These are phyloP conservation scores for Dicaeum eximium DNA, from an alignment of 2,113 vertebrate species.

Conservation along the genomic window DNA sequence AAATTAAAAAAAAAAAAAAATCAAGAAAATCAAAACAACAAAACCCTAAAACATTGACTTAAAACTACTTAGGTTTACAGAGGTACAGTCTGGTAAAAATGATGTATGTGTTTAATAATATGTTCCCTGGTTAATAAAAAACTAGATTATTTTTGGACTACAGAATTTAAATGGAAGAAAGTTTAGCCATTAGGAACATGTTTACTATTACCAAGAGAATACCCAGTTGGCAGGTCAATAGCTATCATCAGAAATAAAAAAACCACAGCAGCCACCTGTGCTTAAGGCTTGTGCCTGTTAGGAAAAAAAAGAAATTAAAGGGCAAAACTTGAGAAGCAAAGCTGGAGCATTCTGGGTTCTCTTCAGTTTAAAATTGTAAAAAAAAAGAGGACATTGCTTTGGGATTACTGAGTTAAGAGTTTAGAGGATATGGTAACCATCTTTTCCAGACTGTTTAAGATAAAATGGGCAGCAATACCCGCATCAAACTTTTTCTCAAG, in stretches of 20 bases:
- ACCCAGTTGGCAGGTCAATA: conserved; percentile 49
- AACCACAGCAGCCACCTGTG: conserved; percentile 41
- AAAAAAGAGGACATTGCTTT: not conserved
- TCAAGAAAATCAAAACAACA: not conserved
- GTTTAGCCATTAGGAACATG: conserved; percentile 54
- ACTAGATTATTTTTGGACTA: conserved; percentile 52
- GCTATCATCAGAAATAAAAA: conserved; percentile 41
- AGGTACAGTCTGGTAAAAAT: conserved; percentile 39
- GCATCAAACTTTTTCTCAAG: not conserved
- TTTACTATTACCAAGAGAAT: conserved; percentile 46
- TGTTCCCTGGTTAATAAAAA: conserved; percentile 60
- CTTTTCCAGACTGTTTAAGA: not conserved
- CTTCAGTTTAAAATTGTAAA: not conserved
- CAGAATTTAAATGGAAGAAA: conserved; percentile 56
- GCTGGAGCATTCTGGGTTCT: not conserved
- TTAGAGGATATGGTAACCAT: not conserved
- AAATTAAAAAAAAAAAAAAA: not conserved
- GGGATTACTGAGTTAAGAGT: not conserved
- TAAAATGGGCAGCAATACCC: not conserved
- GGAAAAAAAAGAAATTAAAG: not conserved
- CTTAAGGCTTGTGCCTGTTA: not conserved
- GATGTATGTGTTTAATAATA: conserved; percentile 66
- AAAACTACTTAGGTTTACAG: conserved; percentile 21
- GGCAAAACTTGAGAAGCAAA: not conserved
- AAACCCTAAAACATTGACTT: not conserved